Percentiles rank a stretch among this genome's conserved stretches.
Evolutionary conservation across 2,113 vertebrate genomes (phyloP).

Genomic region (Calyptommatus sinebrachiatus): DNA sequence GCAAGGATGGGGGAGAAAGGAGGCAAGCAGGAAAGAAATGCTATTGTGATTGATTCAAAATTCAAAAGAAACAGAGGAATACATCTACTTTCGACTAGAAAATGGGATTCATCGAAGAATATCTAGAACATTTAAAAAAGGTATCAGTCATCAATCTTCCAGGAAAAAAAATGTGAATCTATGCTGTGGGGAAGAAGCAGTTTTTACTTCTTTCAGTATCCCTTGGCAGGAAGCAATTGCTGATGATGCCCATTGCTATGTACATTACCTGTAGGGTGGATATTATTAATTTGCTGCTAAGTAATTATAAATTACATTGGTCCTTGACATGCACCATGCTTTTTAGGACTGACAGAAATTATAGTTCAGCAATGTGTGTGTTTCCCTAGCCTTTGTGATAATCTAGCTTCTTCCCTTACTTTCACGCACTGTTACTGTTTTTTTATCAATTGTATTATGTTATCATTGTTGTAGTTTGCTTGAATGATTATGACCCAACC

Average conservation of each 20-base stretch:
- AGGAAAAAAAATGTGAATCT: not conserved
- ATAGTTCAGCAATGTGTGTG: too few relatives aligned
- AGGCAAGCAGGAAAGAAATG: slow-evolving; percentile 53
- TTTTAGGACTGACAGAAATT: not conserved
- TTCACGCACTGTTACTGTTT: too few relatives aligned
- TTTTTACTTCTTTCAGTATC: not conserved
- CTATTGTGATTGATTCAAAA: slow-evolving; percentile 31
- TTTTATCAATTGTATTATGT: too few relatives aligned
- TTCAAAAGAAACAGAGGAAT: slow-evolving; percentile 14
- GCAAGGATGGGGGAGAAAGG: slow-evolving; percentile 78
- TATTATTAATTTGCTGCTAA: not conserved
- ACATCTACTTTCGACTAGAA: slow-evolving; percentile 46
- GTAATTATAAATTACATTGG: not conserved
- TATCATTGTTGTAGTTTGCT: too few relatives aligned
- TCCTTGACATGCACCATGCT: too few relatives aligned
- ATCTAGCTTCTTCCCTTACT: too few relatives aligned
- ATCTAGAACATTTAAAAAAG: slow-evolving; percentile 38
- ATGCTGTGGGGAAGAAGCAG: not conserved
- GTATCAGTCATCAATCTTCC: slow-evolving; percentile 12
- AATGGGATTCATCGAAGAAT: slow-evolving; percentile 36
- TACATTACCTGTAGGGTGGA: not conserved
- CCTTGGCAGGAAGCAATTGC: not conserved
- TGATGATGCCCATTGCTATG: not conserved
- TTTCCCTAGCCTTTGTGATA: too few relatives aligned
- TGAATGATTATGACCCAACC: too few relatives aligned